phyloP scores from a whole-genome alignment of 37 sponge, comb jelly and placozoan species.

The Chondrosia reniformis region DNA sequence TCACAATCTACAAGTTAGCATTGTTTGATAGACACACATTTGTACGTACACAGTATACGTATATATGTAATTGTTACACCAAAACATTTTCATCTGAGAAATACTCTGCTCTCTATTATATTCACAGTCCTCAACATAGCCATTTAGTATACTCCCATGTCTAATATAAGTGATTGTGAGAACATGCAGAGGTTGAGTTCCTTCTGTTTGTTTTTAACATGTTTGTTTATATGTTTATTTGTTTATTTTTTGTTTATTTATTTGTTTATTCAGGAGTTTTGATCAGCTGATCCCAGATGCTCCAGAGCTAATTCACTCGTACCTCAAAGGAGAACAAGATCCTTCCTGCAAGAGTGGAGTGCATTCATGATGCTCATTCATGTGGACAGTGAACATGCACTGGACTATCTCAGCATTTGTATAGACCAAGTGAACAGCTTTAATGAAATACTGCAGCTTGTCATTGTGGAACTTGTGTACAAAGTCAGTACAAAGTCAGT shows the following conservation, averaged over 20 bases:
- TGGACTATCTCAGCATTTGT: constrained; percentile 93
- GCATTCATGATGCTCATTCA: constrained; percentile 99
- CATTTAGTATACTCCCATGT: too few relatives aligned
- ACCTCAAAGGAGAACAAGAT: constrained; percentile 94
- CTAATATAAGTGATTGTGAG: too few relatives aligned
- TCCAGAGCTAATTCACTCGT: constrained; percentile 93
- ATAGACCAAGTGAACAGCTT: constrained; percentile 95
- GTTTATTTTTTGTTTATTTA: background rate
- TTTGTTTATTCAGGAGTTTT: constrained; percentile 73
- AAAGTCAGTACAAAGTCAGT: too few relatives aligned
- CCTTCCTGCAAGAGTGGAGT: constrained; percentile 98
- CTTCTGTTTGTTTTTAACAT: too few relatives aligned
- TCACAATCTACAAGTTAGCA: constrained; percentile 94
- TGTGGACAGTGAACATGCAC: constrained; percentile 92
- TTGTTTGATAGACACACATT: too few relatives aligned
- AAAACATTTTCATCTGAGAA: too few relatives aligned
- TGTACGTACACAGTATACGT: too few relatives aligned
- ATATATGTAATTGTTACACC: too few relatives aligned
- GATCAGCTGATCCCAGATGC: constrained; percentile 95
- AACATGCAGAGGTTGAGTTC: too few relatives aligned
- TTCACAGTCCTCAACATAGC: too few relatives aligned
- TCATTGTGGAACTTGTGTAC: constrained; percentile 99
- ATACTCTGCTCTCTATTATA: too few relatives aligned
- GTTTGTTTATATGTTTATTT: background rate
- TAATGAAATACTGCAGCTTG: constrained; percentile 96